phyloP scores from a whole-genome alignment of 2,113 vertebrate genomes.

The Myotis lucifugus region DNA sequence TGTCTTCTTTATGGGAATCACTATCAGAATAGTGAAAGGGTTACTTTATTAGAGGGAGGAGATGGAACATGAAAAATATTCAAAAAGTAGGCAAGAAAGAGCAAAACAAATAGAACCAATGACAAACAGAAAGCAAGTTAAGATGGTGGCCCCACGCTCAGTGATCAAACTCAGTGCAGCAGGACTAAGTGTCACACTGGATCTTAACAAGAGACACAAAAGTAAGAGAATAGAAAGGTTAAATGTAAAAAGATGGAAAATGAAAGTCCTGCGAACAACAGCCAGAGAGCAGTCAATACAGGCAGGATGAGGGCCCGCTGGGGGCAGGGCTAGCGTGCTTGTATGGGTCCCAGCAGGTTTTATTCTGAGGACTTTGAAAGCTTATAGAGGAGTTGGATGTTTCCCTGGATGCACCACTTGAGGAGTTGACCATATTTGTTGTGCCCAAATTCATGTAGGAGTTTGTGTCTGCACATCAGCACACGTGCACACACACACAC shows the following conservation, averaged over 20 bases:
- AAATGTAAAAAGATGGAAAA: background rate
- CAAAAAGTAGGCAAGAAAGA: background rate
- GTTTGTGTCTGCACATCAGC: background rate
- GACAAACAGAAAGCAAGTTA: background rate
- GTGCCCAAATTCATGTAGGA: background rate
- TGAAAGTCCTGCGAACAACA: background rate
- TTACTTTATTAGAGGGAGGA: background rate
- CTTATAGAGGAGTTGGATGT: background rate
- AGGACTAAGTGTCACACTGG: background rate
- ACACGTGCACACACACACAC: too few relatives aligned
- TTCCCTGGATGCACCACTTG: background rate
- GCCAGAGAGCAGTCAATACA: background rate
- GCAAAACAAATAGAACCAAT: background rate
- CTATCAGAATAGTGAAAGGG: background rate
- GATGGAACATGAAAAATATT: background rate
- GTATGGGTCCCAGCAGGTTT: background rate
- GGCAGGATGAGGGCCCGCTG: background rate
- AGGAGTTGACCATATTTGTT: background rate
- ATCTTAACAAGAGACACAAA: background rate
- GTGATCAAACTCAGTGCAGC: background rate
- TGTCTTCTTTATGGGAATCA: background rate
- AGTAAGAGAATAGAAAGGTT: background rate
- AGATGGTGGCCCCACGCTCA: background rate
- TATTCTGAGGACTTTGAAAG: background rate
- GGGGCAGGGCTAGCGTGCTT: rapidly evolving